Evolutionary conservation across 2,797 vertebrate species (phyloP).

Genomic region (Pteropus rufus): DNA sequence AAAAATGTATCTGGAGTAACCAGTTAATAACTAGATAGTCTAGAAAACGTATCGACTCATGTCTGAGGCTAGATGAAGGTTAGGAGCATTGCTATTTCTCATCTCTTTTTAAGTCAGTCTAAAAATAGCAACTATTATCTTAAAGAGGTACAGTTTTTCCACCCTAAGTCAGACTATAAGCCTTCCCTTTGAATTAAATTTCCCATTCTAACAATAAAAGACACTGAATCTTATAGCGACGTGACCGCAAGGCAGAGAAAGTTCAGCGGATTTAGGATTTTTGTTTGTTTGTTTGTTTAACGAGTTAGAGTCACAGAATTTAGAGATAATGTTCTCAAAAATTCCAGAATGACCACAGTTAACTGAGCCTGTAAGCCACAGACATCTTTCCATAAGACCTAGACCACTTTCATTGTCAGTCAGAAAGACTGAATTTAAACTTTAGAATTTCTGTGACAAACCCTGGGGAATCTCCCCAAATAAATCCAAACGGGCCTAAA

Average conservation of each 20-base stretch:
- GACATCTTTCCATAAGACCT: background rate
- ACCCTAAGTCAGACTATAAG: background rate
- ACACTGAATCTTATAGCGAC: background rate
- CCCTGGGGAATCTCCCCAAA: background rate
- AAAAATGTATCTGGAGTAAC: background rate
- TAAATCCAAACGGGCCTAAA: background rate
- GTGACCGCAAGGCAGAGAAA: background rate
- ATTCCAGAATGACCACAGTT: background rate
- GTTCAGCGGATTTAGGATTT: background rate
- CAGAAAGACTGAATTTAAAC: background rate
- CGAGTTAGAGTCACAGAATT: constrained; percentile 9
- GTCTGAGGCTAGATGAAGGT: background rate
- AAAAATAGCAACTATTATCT: constrained; percentile 23
- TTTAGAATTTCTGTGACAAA: background rate
- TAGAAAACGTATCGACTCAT: too few species aligned
- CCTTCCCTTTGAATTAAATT: background rate
- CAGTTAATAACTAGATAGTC: background rate
- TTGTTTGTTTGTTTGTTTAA: background rate
- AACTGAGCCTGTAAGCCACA: background rate
- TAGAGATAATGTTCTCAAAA: background rate
- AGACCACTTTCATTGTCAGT: background rate
- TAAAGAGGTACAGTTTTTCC: background rate
- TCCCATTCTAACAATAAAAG: background rate
- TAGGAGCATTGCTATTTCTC: background rate
- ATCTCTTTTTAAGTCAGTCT: background rate